Percentiles rank a stretch among this genome's conserved stretches.
Conservation (phyloP, 2,888 invertebrate genomes). For the Lasioglossum morio region DNA sequence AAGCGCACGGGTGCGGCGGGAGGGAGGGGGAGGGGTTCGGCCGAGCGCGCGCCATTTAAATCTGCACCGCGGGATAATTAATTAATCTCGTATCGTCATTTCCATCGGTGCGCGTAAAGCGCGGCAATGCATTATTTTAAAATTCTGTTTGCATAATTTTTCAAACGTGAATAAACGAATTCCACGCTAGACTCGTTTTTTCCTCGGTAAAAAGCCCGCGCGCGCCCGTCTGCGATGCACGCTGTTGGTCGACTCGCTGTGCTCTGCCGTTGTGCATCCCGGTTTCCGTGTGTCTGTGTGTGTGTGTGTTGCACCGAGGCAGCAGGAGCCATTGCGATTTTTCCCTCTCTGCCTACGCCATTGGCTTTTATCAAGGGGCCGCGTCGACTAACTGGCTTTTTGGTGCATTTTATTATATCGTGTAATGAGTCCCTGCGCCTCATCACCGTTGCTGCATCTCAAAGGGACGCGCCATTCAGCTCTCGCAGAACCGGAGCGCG, state of each 20-base stretch:
- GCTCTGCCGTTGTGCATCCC: background rate
- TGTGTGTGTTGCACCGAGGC: background rate
- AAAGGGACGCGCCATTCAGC: constrained; percentile 70
- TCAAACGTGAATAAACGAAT: constrained; percentile 69
- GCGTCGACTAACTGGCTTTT: constrained; percentile 77
- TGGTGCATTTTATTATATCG: constrained; percentile 79
- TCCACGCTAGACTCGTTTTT: constrained; percentile 61
- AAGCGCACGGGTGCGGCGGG: background rate
- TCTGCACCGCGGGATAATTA: constrained; percentile 58
- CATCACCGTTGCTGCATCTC: constrained; percentile 73
- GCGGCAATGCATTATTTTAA: constrained; percentile 63
- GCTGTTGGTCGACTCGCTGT: background rate
- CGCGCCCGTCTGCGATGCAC: background rate
- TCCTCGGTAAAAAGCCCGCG: constrained; percentile 56
- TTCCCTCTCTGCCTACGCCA: constrained; percentile 48
- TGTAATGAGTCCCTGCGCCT: constrained; percentile 76
- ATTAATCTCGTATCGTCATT: constrained; percentile 64
- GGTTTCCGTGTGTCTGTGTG: too few species aligned
- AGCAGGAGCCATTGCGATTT: background rate
- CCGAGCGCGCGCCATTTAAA: constrained; percentile 50
- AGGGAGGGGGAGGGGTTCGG: too few species aligned
- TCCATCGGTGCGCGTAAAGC: constrained; percentile 56
- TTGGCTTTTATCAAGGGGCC: constrained; percentile 69
- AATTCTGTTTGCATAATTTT: constrained; percentile 72
- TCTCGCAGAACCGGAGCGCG: constrained; percentile 22